Base-by-base conservation (phyloP, 2,113 vertebrate species). In the Bungarus multicinctus region DNA sequence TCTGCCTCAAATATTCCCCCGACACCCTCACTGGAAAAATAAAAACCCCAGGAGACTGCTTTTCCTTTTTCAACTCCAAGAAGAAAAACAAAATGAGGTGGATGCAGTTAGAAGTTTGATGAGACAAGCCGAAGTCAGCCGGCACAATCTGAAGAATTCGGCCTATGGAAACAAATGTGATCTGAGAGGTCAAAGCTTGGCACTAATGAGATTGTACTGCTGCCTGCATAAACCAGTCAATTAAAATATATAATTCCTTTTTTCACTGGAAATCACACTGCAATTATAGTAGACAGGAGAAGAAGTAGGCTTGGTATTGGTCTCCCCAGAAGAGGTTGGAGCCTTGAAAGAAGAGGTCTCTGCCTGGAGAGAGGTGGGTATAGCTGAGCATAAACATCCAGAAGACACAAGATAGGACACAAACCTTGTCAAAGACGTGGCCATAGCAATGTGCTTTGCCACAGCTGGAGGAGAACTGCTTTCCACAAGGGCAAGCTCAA, bases 191-290 rank as follows among this genome's bases (percentile, higher is more conserved):
- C 87, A 89, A 60, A 39, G 34, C 88, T 89, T 94, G 93, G 93
- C 90, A 94, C 93, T 89, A 91, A 89, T 50, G 34, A 91, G 91
- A 90, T 85, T 54, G 34, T 25, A 22, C 90, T 94, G 57, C 39
- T 55, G 85, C 58, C 50, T 88, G 88, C 57, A 54, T 57, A 81
- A 90, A 58, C 58, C 2, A 10, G 69, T 90, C n/a, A 34, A 50
- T 0, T 3, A 11, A 22, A 9, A 55, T 55, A 5, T 55, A 18
- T 54, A 54, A 55, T 3, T 93, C 45, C 4, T 57, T 93, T 2
- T 9, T 0, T 3, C 81, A 10, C 12, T 39, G 39, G n/a, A 23
- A 88, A 93, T 92, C 93, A 89, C 53, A 50, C 0, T 1, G 92
- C 0, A 2, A 69, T 1, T 0, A 90, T 53, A 20, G 5, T 54